Conservation (phyloP, 2,113 vertebrate genomes). For the Calidris pugnax region DNA sequence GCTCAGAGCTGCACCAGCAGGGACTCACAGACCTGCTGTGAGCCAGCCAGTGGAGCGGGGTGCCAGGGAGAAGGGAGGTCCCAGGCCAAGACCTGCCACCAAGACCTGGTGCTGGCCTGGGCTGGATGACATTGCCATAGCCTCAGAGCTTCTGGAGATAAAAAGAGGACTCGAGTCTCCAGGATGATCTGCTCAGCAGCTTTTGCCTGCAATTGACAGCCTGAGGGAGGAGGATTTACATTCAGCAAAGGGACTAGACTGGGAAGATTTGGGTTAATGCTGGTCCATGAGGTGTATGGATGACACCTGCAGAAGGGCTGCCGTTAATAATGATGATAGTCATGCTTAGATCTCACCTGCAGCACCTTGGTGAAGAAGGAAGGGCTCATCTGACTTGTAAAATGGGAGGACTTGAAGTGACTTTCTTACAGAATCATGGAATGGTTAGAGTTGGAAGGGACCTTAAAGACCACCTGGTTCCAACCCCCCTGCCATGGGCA, state of each 20-base stretch:
- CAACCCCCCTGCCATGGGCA: background rate
- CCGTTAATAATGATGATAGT: background rate
- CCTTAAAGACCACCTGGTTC: background rate
- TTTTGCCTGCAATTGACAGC: background rate
- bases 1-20: background rate
- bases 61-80: background rate
- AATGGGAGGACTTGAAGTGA: background rate
- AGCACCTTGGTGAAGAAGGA: background rate
- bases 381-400: background rate
- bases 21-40: background rate
- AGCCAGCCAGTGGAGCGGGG: background rate
- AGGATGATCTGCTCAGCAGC: background rate
- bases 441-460: background rate
- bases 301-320: background rate
- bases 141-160: background rate
- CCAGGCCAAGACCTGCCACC: background rate
- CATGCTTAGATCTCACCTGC: background rate
- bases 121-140: background rate
- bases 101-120: background rate
- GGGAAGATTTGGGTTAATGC: background rate
- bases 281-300: background rate
- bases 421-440: background rate
- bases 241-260: background rate
- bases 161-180: background rate
- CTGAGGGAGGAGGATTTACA: background rate